Conservation (phyloP, 23 tunicate species). For the Aplidium turbinatum region DNA sequence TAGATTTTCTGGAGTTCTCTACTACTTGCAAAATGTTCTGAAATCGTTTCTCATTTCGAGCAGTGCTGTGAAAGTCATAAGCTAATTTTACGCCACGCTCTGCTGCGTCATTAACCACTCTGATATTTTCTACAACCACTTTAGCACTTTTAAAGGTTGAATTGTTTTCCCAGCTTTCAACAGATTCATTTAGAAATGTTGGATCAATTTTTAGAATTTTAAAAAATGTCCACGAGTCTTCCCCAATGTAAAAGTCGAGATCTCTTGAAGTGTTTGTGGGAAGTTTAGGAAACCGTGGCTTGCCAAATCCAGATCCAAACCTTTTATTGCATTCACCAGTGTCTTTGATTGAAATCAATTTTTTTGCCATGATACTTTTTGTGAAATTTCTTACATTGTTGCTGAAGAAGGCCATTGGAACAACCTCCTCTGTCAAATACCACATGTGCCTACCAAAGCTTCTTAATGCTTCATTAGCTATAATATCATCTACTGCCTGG, state of each 20-base stretch:
- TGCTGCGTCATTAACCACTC: not conserved
- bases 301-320: not conserved
- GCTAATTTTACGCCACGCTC: not conserved
- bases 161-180: not conserved
- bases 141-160: not conserved
- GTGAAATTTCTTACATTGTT: not conserved
- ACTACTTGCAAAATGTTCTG: too few relatives aligned
- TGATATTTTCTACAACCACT: not conserved
- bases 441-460: not conserved
- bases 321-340: not conserved
- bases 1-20: too few relatives aligned
- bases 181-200: not conserved
- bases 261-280: not conserved
- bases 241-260: not conserved
- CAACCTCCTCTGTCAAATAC: not conserved
- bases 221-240: conserved; percentile 1
- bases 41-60: too few relatives aligned
- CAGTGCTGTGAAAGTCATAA: not conserved
- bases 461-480: not conserved
- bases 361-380: not conserved
- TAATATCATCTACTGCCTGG: not conserved
- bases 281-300: too few relatives aligned
- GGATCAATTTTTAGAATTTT: not conserved
- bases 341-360: not conserved
- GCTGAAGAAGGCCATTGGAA: not conserved